Percentiles rank a stretch among this genome's conserved stretches.
These are phyloP conservation scores for Rhaphigaster nebulosa DNA, from an alignment of 2,888 invertebrate genomes.

Conservation along the genomic window DNA sequence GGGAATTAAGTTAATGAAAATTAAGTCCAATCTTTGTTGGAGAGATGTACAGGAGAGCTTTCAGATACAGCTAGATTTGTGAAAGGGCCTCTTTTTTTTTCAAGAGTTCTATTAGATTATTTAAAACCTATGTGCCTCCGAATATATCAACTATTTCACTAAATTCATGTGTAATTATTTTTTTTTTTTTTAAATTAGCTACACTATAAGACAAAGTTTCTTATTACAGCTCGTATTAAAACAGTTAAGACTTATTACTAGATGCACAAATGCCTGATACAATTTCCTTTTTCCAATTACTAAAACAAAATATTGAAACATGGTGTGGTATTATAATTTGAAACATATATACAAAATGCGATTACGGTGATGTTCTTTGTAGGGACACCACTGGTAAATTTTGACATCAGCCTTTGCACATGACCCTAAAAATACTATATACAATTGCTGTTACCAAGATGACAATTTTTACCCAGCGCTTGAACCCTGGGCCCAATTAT, in stretches of 20 bases:
- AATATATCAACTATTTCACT: conserved; percentile 59
- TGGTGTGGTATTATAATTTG: conserved; percentile 50
- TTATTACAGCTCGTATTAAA: conserved; percentile 58
- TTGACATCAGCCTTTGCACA: conserved; percentile 62
- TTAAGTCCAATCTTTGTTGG: conserved; percentile 52
- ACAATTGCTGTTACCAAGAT: conserved; percentile 61
- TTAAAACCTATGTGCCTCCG: conserved; percentile 56
- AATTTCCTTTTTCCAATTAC: conserved; percentile 35
- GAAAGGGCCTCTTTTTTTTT: conserved; percentile 24
- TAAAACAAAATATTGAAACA: conserved; percentile 48
- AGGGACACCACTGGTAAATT: conserved; percentile 54
- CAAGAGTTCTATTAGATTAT: conserved; percentile 53
- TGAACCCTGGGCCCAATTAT: conserved; percentile 38
- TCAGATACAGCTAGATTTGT: conserved; percentile 51
- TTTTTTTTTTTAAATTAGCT: conserved; percentile 49
- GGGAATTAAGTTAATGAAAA: conserved; percentile 54
- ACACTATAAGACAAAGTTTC: conserved; percentile 59
- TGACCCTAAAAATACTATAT: conserved; percentile 63
- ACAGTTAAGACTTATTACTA: conserved; percentile 59
- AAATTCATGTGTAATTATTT: conserved; percentile 52
- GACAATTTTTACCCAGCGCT: conserved; percentile 54
- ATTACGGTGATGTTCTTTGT: background rate
- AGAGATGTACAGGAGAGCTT: conserved; percentile 55
- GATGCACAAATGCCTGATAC: conserved; percentile 58
- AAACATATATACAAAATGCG: conserved; percentile 56